Percentiles rank a stretch among this genome's conserved stretches.
phyloP scores from a whole-genome alignment of 2,113 vertebrate species.

The Phocoena phocoena region DNA sequence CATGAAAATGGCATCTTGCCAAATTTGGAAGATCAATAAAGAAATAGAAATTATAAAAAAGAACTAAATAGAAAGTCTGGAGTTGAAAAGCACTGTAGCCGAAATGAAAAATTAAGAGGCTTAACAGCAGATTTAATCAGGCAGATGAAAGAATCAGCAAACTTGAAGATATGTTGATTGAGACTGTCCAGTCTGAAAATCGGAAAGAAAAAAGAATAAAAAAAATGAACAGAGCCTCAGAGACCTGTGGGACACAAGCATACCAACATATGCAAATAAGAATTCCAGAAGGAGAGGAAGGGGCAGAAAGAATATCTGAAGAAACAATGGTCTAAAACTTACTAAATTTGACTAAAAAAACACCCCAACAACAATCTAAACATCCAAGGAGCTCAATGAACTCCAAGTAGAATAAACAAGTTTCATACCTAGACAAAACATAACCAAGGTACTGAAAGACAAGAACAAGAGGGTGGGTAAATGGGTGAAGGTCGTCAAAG shows the following conservation, averaged over 20 bases:
- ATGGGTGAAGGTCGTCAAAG: neutral
- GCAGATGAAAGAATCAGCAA: neutral
- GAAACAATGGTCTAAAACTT: neutral
- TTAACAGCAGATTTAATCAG: neutral
- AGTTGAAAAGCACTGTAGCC: neutral
- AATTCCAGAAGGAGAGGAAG: neutral
- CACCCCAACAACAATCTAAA: neutral
- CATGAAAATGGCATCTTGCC: neutral
- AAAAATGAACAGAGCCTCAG: neutral
- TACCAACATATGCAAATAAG: neutral
- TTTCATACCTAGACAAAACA: neutral
- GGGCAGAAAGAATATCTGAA: neutral
- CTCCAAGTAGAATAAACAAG: neutral
- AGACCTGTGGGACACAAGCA: neutral
- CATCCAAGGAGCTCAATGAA: neutral
- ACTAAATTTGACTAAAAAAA: neutral
- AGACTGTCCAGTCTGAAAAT: neutral
- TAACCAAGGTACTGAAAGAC: neutral
- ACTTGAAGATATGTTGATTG: neutral
- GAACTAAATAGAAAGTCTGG: neutral
- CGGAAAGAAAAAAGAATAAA: neutral
- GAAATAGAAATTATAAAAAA: neutral
- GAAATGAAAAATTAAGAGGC: neutral
- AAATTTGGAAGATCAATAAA: neutral
- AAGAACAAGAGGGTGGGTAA: neutral